Percentiles rank a stretch among this genome's conserved stretches.
These are phyloP conservation scores for Gryon sp. DNA, from an alignment of 1,140 invertebrate species.

Conservation along the genomic window DNA sequence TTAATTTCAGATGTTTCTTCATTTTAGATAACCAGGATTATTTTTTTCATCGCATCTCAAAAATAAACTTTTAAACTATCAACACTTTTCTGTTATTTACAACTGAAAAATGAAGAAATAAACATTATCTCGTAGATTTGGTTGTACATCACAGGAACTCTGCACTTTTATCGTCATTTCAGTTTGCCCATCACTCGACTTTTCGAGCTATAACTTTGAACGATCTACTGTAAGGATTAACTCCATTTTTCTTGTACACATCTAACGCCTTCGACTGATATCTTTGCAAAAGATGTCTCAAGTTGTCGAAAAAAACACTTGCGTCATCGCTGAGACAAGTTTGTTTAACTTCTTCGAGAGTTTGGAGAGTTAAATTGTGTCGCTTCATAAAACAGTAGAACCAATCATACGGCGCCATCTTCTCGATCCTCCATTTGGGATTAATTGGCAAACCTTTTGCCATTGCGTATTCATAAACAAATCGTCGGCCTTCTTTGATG, in stretches of 20 bases:
- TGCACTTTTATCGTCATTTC: background rate
- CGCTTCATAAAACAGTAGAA: slow-evolving; percentile 57
- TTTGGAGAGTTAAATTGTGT: slow-evolving; percentile 31
- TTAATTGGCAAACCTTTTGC: slow-evolving; percentile 19
- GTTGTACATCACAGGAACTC: slow-evolving; percentile 24
- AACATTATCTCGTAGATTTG: too few relatives aligned
- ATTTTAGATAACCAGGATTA: too few relatives aligned
- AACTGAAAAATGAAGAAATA: too few relatives aligned
- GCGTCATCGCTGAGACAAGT: background rate
- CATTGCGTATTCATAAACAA: slow-evolving; percentile 50
- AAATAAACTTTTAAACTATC: background rate
- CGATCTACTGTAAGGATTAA: slow-evolving; percentile 7
- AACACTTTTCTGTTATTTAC: background rate
- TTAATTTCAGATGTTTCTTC: too few relatives aligned
- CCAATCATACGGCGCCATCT: slow-evolving; percentile 53
- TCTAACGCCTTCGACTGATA: slow-evolving; percentile 40
- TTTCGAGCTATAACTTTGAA: slow-evolving; percentile 51
- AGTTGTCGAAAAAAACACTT: slow-evolving; percentile 35
- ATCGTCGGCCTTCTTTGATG: slow-evolving; percentile 50
- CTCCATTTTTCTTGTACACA: slow-evolving; percentile 16
- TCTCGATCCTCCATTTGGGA: slow-evolving; percentile 37
- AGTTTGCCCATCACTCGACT: background rate
- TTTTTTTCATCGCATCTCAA: background rate
- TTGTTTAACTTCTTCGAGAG: slow-evolving; percentile 19
- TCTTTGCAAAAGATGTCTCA: slow-evolving; percentile 34